A percentile compares a stretch with the other conserved stretches of the same genome.
These are phyloP conservation scores for Trichopria drosophilae DNA, from an alignment of 2,888 invertebrate species.

Conservation along the genomic window DNA sequence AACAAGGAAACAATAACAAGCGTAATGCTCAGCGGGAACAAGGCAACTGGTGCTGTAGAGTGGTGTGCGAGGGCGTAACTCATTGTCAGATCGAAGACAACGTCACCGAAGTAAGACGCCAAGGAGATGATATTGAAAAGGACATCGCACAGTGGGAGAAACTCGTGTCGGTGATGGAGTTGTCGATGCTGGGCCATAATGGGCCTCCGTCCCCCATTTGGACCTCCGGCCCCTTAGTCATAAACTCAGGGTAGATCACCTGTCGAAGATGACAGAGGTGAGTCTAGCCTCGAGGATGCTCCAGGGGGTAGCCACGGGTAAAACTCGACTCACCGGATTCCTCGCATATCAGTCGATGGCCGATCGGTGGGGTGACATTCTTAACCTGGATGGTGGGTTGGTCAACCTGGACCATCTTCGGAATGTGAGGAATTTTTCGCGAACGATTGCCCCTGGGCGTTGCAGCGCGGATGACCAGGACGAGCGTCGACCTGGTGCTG, in stretches of 20 bases:
- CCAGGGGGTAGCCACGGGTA: constrained; percentile 23
- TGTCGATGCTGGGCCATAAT: constrained; percentile 57
- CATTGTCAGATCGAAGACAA: constrained; percentile 85
- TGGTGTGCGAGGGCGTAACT: constrained; percentile 78
- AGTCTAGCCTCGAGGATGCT: too few species aligned
- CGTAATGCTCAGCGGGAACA: constrained; percentile 62
- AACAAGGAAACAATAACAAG: constrained; percentile 74
- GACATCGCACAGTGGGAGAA: constrained; percentile 87
- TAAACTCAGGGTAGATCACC: too few species aligned
- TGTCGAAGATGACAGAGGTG: too few species aligned
- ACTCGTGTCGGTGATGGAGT: constrained; percentile 63
- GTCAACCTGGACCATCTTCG: constrained; percentile 46
- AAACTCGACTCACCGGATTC: constrained; percentile 47
- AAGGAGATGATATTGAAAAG: constrained; percentile 88
- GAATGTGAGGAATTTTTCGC: too few species aligned
- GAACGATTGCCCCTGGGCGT: too few species aligned
- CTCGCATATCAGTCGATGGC: constrained; percentile 50
- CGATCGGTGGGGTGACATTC: constrained; percentile 47
- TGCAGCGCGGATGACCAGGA: too few species aligned
- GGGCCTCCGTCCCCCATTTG: constrained; percentile 56
- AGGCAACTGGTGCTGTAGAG: constrained; percentile 42
- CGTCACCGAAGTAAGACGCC: constrained; percentile 88
- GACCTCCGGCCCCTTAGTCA: constrained; percentile 49
- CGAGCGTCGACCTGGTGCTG: too few species aligned
- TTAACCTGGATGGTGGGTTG: constrained; percentile 45